Evolutionary conservation across 2,113 vertebrate species (phyloP), one percentile per base, ranked within the genome.

Genomic region (Sinocyclocheilus anshuiensis): DNA sequence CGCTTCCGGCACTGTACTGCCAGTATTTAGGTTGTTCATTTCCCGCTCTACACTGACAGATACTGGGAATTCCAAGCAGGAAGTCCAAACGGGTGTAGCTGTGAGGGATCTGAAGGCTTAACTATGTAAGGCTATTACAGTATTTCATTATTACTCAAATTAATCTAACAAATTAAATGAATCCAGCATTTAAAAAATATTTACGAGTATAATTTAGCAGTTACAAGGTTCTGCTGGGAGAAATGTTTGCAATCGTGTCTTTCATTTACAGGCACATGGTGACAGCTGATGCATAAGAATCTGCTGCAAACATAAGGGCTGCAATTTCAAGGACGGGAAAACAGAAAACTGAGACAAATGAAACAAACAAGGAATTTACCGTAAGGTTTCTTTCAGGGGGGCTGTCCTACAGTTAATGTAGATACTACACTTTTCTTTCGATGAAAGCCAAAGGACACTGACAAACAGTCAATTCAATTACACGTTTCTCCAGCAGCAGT

Each of bases 21-120:
- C 87, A 67, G 87, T 84, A 90, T 39, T 76, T 71, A 85, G 77
- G 42, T 59, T 79, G 7, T 11, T 12, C 39, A 39, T 16, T 89
- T 89, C 88, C 88, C 80, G 88, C 53, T 50, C 57, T 72, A n/a
- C 45, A 39, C 1, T 24, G 11, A 72, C 65, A 55, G 55, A 71
- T 74, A 16, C 20, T n/a, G 82, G 82, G 69, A 84, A 74, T 84
- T 77, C 76, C 76, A 2, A 33, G 4, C 48, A 8, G 76, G 76
- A 55, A 77, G 45, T 77, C 26, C 16, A 55, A 26, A 33, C 16
- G 16, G 9, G 7, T 33, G 24, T 8, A 77, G 50, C 7, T 29
- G 12, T 76, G 36, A 22, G 71, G 71, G 39, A 24, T 75, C 6
- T 45, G 4, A 39, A 45, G 5, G 22, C 71, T n/a, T 75, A 39